Conservation (phyloP, 2,888 invertebrate genomes). For the Willowsia nigromaculata region DNA sequence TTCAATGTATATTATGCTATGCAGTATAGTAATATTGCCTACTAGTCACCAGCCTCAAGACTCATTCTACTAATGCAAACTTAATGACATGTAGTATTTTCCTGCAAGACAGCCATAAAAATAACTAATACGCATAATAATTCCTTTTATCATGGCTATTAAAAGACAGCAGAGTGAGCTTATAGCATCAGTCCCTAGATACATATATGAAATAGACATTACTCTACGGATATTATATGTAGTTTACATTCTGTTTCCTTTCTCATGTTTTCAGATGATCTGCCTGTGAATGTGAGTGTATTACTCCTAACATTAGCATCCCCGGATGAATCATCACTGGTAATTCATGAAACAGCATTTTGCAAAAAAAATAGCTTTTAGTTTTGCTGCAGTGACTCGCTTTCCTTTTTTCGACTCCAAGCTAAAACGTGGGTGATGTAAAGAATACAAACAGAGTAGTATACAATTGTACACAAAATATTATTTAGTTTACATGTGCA, state of each 20-base stretch:
- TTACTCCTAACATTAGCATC: slow-evolving; percentile 95
- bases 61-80: slow-evolving; percentile 37
- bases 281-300: slow-evolving; percentile 96
- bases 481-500: not conserved
- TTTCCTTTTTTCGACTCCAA: not conserved
- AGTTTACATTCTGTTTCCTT: slow-evolving; percentile 2
- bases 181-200: not conserved
- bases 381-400: not conserved
- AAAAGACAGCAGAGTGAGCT: slow-evolving; percentile 23
- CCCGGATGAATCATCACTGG: slow-evolving; percentile 97
- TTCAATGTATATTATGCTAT: not conserved
- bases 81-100: slow-evolving; percentile 39
- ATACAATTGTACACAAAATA: not conserved
- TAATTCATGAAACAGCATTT: slow-evolving; percentile 83
- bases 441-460: not conserved
- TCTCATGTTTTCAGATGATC: slow-evolving; percentile 85
- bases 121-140: slow-evolving; percentile 14
- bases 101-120: slow-evolving; percentile 31
- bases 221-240: not conserved
- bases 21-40: not conserved
- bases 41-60: no score
- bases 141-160: slow-evolving; percentile 42
- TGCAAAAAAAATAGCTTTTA: not conserved
- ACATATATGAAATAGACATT: no score
- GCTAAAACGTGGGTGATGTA: not conserved